phyloP scores from a whole-genome alignment of 2,113 vertebrate species.

The Misgurnus anguillicaudatus region DNA sequence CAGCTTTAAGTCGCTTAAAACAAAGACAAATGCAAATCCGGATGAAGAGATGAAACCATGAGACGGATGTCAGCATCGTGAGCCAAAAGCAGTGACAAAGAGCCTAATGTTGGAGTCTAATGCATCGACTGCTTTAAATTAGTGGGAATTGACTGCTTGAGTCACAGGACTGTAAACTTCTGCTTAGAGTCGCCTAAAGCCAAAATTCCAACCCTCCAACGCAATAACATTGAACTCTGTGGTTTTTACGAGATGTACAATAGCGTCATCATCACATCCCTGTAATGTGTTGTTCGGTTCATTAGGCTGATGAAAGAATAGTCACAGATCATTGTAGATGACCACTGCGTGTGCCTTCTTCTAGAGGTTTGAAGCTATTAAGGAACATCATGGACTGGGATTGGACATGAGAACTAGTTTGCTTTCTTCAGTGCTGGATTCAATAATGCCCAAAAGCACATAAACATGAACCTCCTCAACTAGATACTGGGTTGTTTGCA shows the following conservation, averaged over 20 bases:
- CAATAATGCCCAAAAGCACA: not conserved
- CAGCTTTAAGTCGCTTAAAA: not conserved
- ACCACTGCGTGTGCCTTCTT: slow-evolving; percentile 56
- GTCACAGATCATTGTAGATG: slow-evolving; percentile 32
- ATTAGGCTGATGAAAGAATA: slow-evolving; percentile 40
- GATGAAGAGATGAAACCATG: not conserved
- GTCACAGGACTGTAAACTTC: slow-evolving; percentile 74
- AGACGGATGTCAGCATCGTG: slow-evolving; percentile 47
- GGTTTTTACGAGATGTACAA: slow-evolving; percentile 52
- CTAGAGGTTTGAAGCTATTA: too few relatives aligned
- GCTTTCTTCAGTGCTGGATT: slow-evolving; percentile 11
- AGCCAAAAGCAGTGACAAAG: slow-evolving; percentile 66
- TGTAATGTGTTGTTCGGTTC: slow-evolving; percentile 51
- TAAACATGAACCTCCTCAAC: not conserved
- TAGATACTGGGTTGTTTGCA: too few relatives aligned
- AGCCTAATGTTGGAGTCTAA: slow-evolving; percentile 64
- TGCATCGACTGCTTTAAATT: slow-evolving; percentile 72
- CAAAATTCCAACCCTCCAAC: slow-evolving; percentile 63
- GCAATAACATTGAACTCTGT: slow-evolving; percentile 47
- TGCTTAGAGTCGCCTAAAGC: slow-evolving; percentile 59
- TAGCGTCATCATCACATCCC: slow-evolving; percentile 60
- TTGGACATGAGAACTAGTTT: not conserved
- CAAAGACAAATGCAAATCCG: not conserved
- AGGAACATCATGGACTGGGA: not conserved
- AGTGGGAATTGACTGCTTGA: slow-evolving; percentile 61